phyloP scores from a whole-genome alignment of 2,888 invertebrate genomes.

The Athetis lepigone region DNA sequence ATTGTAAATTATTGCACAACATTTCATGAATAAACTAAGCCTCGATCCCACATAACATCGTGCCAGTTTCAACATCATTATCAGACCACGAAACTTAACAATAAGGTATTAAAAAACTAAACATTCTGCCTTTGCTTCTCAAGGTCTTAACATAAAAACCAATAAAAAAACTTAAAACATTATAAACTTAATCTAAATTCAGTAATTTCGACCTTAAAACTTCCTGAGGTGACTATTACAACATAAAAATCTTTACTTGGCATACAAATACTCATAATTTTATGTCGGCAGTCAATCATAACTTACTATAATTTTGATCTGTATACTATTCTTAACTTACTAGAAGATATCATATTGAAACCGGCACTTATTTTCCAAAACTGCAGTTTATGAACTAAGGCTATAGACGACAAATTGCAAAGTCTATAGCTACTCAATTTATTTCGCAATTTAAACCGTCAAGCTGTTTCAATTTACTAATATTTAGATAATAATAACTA shows the following conservation, averaged over 20 bases:
- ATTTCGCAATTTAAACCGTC: no score
- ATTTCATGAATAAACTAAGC: neutral
- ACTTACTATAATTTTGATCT: conserved; percentile 16
- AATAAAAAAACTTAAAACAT: conserved; percentile 9
- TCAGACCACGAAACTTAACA: conserved; percentile 33
- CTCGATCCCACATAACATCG: conserved; percentile 1
- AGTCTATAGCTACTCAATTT: conserved; percentile 32
- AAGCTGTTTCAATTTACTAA: no score
- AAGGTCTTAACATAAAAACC: conserved; percentile 19
- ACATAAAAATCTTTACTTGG: neutral
- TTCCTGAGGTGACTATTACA: neutral
- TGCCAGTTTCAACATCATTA: conserved; percentile 46
- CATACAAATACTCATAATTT: neutral
- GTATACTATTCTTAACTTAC: conserved; percentile 14
- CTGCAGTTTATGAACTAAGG: conserved; percentile 47
- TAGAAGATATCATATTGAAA: conserved; percentile 30
- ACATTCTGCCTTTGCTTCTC: conserved; percentile 11
- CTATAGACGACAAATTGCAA: conserved; percentile 30
- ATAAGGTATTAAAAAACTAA: conserved; percentile 5
- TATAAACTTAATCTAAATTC: conserved; percentile 31
- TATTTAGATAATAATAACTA: no score
- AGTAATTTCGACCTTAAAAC: neutral
- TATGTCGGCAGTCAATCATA: neutral
- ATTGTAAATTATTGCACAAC: neutral
- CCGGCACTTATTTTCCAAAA: conserved; percentile 4